phyloP scores from a whole-genome alignment of 2,797 vertebrate genomes.

The Brachyrhaphis roseni region DNA sequence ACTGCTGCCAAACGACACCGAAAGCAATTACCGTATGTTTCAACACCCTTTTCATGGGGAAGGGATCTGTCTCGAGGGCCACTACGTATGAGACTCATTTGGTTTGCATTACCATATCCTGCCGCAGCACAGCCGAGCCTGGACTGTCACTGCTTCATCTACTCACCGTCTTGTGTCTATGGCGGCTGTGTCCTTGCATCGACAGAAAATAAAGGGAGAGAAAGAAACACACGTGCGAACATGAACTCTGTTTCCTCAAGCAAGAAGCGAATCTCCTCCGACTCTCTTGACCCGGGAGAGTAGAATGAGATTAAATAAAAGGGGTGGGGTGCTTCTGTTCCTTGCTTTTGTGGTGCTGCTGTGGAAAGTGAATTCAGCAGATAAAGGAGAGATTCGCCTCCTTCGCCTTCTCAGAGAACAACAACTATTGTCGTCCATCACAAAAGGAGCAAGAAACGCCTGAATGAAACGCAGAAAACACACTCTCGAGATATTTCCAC shows the following conservation, averaged over 20 bases:
- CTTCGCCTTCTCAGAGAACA: conserved; percentile 51
- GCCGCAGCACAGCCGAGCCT: conserved; percentile 50
- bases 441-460: conserved; percentile 50
- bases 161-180: conserved; percentile 43
- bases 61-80: conserved; percentile 70
- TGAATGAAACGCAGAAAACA: conserved; percentile 43
- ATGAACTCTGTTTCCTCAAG: conserved; percentile 51
- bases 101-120: conserved; percentile 76
- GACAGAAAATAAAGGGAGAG: conserved; percentile 42
- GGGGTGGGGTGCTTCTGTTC: conserved; percentile 24
- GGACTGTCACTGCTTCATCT: conserved; percentile 63
- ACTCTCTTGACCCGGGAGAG: conserved; percentile 48
- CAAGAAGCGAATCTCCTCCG: conserved; percentile 29
- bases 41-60: conserved; percentile 76
- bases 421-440: conserved; percentile 63
- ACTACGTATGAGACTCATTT: conserved; percentile 71
- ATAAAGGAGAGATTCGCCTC: conserved; percentile 53
- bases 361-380: conserved; percentile 52
- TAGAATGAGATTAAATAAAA: conserved; percentile 59
- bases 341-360: conserved; percentile 30
- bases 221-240: conserved; percentile 24
- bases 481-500: conserved; percentile 41
- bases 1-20: conserved; percentile 71
- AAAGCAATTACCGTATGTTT: conserved; percentile 80
- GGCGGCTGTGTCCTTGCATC: conserved; percentile 50